phyloP scores from a whole-genome alignment of 2,888 invertebrate species.

The Epirrita christyi region DNA sequence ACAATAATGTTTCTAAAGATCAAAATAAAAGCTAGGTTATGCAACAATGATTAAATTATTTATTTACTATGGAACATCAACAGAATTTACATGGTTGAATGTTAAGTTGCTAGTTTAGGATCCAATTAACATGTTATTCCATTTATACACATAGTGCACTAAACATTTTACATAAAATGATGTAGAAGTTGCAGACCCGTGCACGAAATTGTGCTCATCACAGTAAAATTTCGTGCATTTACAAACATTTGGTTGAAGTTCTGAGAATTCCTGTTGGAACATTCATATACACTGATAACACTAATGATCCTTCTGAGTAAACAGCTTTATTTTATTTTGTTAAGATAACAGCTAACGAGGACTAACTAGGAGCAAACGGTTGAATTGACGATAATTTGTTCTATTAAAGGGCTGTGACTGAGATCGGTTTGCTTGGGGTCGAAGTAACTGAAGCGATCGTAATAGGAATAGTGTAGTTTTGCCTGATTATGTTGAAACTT shows the following conservation, averaged over 20 bases:
- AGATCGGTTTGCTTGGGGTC: conserved; percentile 26
- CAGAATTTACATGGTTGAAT: too few species aligned
- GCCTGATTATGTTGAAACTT: too few species aligned
- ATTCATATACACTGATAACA: conserved; percentile 32
- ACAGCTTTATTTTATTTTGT: conserved; percentile 60
- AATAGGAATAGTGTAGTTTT: too few species aligned
- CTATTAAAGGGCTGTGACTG: conserved; percentile 24
- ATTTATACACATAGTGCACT: too few species aligned
- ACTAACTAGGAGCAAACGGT: conserved; percentile 67
- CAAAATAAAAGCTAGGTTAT: too few species aligned
- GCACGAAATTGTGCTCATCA: neutral
- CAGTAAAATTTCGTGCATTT: neutral
- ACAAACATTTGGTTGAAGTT: neutral
- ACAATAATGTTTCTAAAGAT: too few species aligned
- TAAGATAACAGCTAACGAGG: conserved; percentile 57
- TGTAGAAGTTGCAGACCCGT: too few species aligned
- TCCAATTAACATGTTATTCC: too few species aligned
- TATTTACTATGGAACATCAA: too few species aligned
- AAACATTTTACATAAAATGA: too few species aligned
- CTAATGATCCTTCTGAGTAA: conserved; percentile 51
- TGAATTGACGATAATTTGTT: conserved; percentile 41
- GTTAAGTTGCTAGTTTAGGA: too few species aligned
- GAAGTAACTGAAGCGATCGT: neutral
- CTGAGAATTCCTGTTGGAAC: conserved; percentile 24
- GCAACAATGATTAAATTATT: too few species aligned